A percentile compares a stretch with the other conserved stretches of the same genome.
phyloP scores from a whole-genome alignment of 1,140 invertebrate genomes.

The Mercenaria mercenaria region DNA sequence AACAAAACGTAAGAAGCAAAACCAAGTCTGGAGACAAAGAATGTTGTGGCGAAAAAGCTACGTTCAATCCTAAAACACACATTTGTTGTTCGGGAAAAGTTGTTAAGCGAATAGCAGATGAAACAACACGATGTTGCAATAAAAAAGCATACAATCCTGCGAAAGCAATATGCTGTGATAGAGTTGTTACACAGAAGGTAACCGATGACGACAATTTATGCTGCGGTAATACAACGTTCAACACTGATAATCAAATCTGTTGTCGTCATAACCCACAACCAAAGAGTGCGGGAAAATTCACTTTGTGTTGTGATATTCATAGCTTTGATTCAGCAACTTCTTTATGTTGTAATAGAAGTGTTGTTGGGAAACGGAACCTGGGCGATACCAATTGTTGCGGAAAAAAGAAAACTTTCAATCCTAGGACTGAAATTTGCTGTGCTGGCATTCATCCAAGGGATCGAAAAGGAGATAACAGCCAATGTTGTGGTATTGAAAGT shows the following conservation, averaged over 20 bases:
- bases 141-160: not conserved
- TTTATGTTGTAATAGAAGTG: constrained; percentile 17
- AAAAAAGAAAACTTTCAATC: constrained; percentile 23
- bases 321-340: not conserved
- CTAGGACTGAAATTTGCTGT: constrained; percentile 3
- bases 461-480: constrained; percentile 4
- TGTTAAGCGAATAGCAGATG: not conserved
- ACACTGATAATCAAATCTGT: constrained; percentile 11
- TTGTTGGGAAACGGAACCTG: not conserved
- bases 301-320: constrained; percentile 23
- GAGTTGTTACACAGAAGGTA: not conserved
- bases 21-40: not conserved
- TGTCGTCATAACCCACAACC: constrained; percentile 7
- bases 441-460: constrained; percentile 2
- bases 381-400: constrained; percentile 23
- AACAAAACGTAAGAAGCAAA: constrained; percentile 3
- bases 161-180: constrained; percentile 1
- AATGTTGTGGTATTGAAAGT: constrained; percentile 29
- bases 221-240: constrained; percentile 29
- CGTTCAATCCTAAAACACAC: not conserved
- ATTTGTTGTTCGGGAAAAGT: constrained; percentile 17
- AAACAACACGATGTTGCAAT: not conserved
- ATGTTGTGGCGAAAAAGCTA: constrained; percentile 8
- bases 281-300: not conserved
- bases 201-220: constrained; percentile 25